These are phyloP conservation scores for Helicoverpa armigera DNA, from an alignment of 1,140 invertebrate species.

Conservation along the genomic window DNA sequence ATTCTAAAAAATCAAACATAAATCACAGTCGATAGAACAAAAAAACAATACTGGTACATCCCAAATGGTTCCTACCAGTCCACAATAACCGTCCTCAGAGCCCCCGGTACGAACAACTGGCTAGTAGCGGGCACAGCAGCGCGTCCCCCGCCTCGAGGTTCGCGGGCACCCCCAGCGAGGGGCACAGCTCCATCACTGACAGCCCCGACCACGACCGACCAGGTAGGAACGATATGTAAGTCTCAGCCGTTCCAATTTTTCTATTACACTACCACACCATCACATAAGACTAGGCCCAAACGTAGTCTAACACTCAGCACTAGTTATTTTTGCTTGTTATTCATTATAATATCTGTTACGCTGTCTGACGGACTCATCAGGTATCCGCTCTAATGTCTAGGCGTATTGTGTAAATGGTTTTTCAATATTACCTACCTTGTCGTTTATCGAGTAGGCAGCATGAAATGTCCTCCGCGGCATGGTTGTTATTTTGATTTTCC, in stretches of 20 bases:
- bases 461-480: constrained; percentile 65
- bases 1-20: background rate
- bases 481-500: constrained; percentile 58
- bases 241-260: constrained; percentile 86
- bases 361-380: constrained; percentile 18
- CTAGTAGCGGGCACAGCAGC: constrained; percentile 83
- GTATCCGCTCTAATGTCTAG: constrained; percentile 24
- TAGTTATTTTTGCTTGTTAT: constrained; percentile 32
- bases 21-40: background rate
- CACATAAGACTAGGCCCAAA: constrained; percentile 48
- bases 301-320: constrained; percentile 18
- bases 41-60: background rate
- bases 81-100: constrained; percentile 69
- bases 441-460: constrained; percentile 46
- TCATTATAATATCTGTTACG: constrained; percentile 7
- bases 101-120: constrained; percentile 83
- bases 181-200: constrained; percentile 77
- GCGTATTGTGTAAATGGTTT: constrained; percentile 36
- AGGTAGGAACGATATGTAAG: constrained; percentile 87
- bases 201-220: constrained; percentile 82
- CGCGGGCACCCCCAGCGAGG: constrained; percentile 77
- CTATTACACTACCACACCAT: constrained; percentile 69
- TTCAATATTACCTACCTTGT: constrained; percentile 1
- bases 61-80: constrained; percentile 35
- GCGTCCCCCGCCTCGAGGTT: constrained; percentile 76